These are phyloP conservation scores for Alca torda DNA, from an alignment of 2,797 vertebrate genomes.

Conservation along the genomic window DNA sequence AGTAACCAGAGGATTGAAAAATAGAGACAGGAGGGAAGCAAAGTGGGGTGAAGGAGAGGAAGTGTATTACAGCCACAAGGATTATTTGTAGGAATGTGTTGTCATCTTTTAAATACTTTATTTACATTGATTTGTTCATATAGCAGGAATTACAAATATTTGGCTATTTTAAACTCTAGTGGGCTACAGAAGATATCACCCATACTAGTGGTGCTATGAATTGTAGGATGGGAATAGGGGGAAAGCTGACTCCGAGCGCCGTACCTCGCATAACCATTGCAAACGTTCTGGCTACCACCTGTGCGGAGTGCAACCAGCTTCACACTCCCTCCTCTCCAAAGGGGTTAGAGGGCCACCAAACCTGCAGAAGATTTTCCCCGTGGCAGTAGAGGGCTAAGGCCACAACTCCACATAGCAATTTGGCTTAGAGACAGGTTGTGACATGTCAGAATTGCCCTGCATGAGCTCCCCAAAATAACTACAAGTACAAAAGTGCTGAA, in stretches of 20 bases:
- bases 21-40: fast-evolving
- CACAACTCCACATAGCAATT: neutral
- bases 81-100: neutral
- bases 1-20: neutral
- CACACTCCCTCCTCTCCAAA: neutral
- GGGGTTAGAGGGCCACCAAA: neutral
- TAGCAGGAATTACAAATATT: neutral
- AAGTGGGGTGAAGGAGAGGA: neutral
- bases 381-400: neutral
- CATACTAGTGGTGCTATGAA: neutral
- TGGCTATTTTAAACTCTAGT: neutral
- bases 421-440: neutral
- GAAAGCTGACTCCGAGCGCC: fast-evolving
- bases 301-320: neutral
- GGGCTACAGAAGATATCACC: neutral
- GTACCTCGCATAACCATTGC: neutral
- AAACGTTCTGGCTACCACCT: neutral
- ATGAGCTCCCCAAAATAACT: neutral
- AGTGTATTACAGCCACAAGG: neutral
- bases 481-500: neutral
- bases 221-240: neutral
- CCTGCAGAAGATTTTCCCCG: neutral
- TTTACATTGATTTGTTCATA: neutral
- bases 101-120: neutral
- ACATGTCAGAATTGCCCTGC: neutral